phyloP scores from a whole-genome alignment of 2,113 vertebrate genomes.

The Tragulus kanchil region DNA sequence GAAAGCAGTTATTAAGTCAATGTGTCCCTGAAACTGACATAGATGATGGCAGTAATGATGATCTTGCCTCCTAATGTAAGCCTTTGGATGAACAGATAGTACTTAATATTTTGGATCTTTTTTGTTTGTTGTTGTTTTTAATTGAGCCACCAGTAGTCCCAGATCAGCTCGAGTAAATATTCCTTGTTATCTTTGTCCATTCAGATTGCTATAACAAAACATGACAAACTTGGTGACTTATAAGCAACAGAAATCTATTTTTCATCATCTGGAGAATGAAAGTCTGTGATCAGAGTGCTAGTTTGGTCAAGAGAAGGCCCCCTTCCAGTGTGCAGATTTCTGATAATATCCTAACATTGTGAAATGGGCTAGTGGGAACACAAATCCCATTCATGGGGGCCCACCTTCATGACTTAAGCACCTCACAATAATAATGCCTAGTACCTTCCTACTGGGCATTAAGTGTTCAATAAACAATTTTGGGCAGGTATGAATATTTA shows the following conservation, averaged over 20 bases:
- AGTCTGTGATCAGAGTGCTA: not conserved
- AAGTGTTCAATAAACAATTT: not conserved
- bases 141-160: not conserved
- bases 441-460: not conserved
- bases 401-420: not conserved
- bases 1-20: not conserved
- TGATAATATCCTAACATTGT: not conserved
- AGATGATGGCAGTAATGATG: not conserved
- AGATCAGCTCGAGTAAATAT: not conserved
- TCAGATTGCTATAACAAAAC: not conserved
- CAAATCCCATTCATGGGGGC: not conserved
- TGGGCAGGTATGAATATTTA: not conserved
- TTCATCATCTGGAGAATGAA: not conserved
- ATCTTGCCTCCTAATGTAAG: not conserved
- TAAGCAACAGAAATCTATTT: not conserved
- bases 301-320: not conserved
- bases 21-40: not conserved
- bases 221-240: not conserved
- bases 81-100: not conserved
- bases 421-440: not conserved
- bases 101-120: not conserved
- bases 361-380: not conserved
- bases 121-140: not conserved
- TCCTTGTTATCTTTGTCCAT: not conserved
- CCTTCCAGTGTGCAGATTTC: not conserved